A percentile compares a stretch with the other conserved stretches of the same genome.
phyloP scores from a whole-genome alignment of 2,888 invertebrate genomes.

The Cryptocheilus praepositus region DNA sequence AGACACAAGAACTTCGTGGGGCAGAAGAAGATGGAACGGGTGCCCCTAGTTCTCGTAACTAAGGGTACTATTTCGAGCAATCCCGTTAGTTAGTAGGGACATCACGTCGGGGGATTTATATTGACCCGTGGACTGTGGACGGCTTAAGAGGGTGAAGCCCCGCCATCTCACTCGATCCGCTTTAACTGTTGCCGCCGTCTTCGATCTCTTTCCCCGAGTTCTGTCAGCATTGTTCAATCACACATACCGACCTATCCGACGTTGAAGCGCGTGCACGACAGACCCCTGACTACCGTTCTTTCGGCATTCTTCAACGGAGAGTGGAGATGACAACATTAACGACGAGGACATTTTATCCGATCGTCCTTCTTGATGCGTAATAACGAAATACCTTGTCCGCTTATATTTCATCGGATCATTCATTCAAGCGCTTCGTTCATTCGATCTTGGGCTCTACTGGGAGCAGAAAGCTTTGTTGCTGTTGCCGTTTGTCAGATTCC shows the following conservation, averaged over 20 bases:
- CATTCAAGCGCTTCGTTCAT: too few species aligned
- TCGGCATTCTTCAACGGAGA: too few species aligned
- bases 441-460: too few species aligned
- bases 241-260: too few species aligned
- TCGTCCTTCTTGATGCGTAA: too few species aligned
- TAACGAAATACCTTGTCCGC: too few species aligned
- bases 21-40: not conserved
- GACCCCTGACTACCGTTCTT: not conserved
- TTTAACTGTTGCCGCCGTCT: conserved; percentile 15
- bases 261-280: not conserved
- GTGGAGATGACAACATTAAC: too few species aligned
- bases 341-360: too few species aligned
- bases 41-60: conserved; percentile 13
- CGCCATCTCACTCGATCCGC: conserved; percentile 1
- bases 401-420: too few species aligned
- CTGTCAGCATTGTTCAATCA: not conserved
- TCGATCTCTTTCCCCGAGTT: conserved; percentile 36
- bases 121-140: conserved; percentile 45
- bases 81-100: conserved; percentile 62
- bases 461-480: too few species aligned
- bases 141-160: conserved; percentile 53
- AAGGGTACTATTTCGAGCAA: conserved; percentile 59
- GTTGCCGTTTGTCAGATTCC: too few species aligned
- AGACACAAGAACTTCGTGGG: not conserved
- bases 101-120: conserved; percentile 65